These are phyloP conservation scores for Cremastinae sp. DNA, from an alignment of 2,888 invertebrate genomes.

Conservation along the genomic window DNA sequence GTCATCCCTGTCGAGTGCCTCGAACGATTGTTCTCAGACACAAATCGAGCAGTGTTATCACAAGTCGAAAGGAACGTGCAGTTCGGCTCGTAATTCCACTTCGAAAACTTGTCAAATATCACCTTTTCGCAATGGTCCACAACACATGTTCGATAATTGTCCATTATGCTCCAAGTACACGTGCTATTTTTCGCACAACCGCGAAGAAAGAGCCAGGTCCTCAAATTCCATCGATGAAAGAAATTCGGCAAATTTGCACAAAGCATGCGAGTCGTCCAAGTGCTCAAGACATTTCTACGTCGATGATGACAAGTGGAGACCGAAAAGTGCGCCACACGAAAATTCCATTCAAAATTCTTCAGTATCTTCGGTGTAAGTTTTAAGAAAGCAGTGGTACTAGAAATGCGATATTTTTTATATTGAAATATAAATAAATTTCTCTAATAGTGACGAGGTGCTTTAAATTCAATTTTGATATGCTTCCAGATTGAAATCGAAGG, in stretches of 20 bases:
- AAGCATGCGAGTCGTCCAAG: constrained; percentile 50
- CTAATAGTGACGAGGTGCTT: neutral
- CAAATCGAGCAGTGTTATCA: constrained; percentile 66
- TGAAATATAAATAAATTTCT: too few relatives aligned
- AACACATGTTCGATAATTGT: constrained; percentile 71
- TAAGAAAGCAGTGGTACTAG: neutral
- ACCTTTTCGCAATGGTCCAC: constrained; percentile 55
- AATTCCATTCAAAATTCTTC: constrained; percentile 56
- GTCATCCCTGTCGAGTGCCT: constrained; percentile 44
- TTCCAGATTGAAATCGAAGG: constrained; percentile 65
- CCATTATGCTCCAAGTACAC: constrained; percentile 75
- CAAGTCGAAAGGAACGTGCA: constrained; percentile 44
- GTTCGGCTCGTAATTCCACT: constrained; percentile 15
- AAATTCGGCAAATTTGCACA: constrained; percentile 32
- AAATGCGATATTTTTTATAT: neutral
- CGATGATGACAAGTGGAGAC: constrained; percentile 53
- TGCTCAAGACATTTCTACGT: constrained; percentile 36
- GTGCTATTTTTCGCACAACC: constrained; percentile 70
- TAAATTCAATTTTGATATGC: neutral
- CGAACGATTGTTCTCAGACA: constrained; percentile 54
- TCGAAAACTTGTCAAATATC: constrained; percentile 49
- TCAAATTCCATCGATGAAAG: constrained; percentile 18
- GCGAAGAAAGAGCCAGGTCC: constrained; percentile 39
- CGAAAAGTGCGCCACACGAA: constrained; percentile 62
- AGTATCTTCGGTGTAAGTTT: constrained; percentile 65